Conservation (phyloP, 2,113 vertebrate species). For the Naja naja region DNA sequence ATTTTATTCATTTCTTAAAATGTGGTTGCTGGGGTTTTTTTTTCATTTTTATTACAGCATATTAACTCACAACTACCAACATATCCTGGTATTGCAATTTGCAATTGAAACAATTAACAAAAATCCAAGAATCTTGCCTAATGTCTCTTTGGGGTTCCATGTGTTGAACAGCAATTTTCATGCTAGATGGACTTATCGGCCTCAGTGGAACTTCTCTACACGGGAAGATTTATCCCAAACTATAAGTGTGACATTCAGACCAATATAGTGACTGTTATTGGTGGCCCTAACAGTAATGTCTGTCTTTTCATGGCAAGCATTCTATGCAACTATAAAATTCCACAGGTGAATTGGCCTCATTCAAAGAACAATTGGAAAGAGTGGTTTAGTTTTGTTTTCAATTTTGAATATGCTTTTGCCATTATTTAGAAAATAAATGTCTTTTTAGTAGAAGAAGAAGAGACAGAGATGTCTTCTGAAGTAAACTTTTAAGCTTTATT, state of each 20-base stretch:
- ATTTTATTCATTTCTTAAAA: background rate
- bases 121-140: background rate
- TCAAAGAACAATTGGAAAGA: background rate
- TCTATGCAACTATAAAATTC: background rate
- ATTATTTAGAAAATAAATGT: background rate
- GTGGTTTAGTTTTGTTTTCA: background rate
- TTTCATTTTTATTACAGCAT: background rate
- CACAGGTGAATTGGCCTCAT: background rate
- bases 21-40: background rate
- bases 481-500: too few species aligned
- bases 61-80: slow-evolving; percentile 2
- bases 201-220: background rate
- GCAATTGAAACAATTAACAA: background rate
- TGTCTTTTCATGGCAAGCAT: background rate
- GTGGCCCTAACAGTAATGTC: background rate
- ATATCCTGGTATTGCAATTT: background rate
- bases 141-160: background rate
- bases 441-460: too few species aligned
- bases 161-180: background rate
- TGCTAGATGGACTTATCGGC: background rate
- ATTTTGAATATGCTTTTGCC: background rate
- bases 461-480: too few species aligned
- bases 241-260: background rate
- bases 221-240: background rate
- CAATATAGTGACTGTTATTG: background rate